A percentile compares a stretch with the other conserved stretches of the same genome.
phyloP scores from a whole-genome alignment of 2,113 vertebrate genomes.

The Orcinus orca region DNA sequence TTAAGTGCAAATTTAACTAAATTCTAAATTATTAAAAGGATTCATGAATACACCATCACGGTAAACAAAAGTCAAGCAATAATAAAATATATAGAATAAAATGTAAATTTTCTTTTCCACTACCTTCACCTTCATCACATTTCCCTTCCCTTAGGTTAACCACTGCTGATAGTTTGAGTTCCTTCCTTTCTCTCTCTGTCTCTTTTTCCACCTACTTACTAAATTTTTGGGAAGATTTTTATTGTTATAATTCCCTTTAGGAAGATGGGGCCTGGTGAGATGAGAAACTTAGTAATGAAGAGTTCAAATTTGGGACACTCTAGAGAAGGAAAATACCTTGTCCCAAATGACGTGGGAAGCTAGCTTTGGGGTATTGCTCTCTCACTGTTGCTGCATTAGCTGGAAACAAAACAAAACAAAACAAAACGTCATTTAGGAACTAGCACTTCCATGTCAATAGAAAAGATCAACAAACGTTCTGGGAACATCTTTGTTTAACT shows the following conservation, averaged over 20 bases:
- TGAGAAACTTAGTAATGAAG: background rate
- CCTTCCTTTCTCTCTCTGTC: background rate
- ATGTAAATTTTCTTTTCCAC: background rate
- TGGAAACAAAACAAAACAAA: background rate
- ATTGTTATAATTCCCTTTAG: background rate
- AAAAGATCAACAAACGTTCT: background rate
- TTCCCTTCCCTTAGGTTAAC: background rate
- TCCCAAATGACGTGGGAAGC: background rate
- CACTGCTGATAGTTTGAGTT: background rate
- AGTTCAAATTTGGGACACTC: background rate
- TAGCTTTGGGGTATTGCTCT: background rate
- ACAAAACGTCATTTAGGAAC: background rate
- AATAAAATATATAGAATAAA: background rate
- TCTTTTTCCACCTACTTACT: background rate
- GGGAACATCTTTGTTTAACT: background rate
- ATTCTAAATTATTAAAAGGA: slow-evolving; percentile 9
- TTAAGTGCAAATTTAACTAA: background rate
- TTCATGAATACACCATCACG: background rate
- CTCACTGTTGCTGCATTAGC: background rate
- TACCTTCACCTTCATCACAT: background rate
- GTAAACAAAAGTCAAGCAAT: background rate
- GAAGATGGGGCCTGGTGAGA: background rate
- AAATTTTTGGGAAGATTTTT: background rate
- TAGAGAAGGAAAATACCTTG: background rate
- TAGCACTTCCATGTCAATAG: background rate